Evolutionary conservation across 2,797 vertebrate species (phyloP).

Genomic region (Helostoma temminkii): DNA sequence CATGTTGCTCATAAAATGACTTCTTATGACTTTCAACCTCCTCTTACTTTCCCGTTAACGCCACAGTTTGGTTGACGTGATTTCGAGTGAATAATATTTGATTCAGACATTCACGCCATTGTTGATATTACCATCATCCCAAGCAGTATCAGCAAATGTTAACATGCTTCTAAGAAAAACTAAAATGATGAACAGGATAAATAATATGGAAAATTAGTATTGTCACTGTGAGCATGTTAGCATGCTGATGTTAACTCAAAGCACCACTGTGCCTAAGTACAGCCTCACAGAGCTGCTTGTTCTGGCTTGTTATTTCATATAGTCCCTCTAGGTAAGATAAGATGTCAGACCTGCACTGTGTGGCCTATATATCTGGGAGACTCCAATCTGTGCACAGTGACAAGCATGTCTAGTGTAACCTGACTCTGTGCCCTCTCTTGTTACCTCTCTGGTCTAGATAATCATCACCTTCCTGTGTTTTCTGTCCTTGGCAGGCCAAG

Average conservation of each 20-base stretch:
- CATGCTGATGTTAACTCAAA: neutral
- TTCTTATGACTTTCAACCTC: neutral
- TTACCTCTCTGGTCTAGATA: conserved; percentile 67
- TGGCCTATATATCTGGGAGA: conserved; percentile 26
- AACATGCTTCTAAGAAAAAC: no score
- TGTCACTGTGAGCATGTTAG: neutral
- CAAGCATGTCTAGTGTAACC: conserved; percentile 57
- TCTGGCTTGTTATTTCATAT: conserved; percentile 24
- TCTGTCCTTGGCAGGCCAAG: conserved; percentile 40
- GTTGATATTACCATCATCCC: no score
- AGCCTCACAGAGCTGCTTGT: neutral
- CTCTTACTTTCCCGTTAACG: neutral
- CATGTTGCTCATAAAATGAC: no score
- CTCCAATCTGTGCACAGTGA: conserved; percentile 44
- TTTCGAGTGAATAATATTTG: conserved; percentile 2
- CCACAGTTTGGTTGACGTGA: neutral
- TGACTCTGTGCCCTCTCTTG: conserved; percentile 56
- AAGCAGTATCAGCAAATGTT: no score
- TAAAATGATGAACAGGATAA: neutral
- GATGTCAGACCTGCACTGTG: conserved; percentile 28
- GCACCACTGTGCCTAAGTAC: neutral
- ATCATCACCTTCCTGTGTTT: conserved; percentile 67
- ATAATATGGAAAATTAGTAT: neutral
- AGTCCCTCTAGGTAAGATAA: conserved; percentile 30
- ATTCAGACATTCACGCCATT: neutral